These are phyloP conservation scores for Clusia tigrina DNA, from an alignment of 2,888 invertebrate species.

Conservation along the genomic window DNA sequence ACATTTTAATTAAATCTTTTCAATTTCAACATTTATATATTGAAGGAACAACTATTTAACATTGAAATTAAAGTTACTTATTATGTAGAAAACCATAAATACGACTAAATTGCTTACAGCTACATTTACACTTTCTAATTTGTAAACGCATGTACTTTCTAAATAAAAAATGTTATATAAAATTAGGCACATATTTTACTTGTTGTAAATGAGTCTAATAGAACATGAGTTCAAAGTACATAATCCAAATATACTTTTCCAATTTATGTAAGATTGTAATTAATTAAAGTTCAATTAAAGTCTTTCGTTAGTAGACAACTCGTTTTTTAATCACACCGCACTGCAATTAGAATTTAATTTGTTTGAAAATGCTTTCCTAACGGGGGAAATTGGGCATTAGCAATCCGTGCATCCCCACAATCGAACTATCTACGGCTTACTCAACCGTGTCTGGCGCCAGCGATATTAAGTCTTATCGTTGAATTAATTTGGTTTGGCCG, in stretches of 20 bases:
- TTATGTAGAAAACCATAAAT: slow-evolving; percentile 20
- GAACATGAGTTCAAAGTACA: neutral
- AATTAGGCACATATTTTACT: slow-evolving; percentile 23
- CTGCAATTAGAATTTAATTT: neutral
- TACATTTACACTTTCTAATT: neutral
- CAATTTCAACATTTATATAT: no score
- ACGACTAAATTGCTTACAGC: neutral
- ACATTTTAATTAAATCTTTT: no score
- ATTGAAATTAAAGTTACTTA: slow-evolving; percentile 19
- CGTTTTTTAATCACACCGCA: slow-evolving; percentile 11
- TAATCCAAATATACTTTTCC: slow-evolving; percentile 47
- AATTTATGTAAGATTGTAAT: slow-evolving; percentile 58
- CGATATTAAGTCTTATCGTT: neutral
- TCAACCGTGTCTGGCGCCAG: slow-evolving; percentile 7
- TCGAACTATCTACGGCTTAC: no score
- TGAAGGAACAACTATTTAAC: no score
- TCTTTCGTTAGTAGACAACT: slow-evolving; percentile 35
- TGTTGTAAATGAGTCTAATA: neutral
- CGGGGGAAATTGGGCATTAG: no score
- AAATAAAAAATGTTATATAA: slow-evolving; percentile 15
- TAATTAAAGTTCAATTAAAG: slow-evolving; percentile 59
- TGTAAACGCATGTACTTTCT: neutral
- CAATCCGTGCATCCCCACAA: no score
- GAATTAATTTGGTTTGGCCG: no score
- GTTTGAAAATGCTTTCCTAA: neutral